Evolutionary conservation across 2,888 invertebrate species (phyloP), one percentile per base, ranked within the genome.

Genomic region (Tetramorium bicarinatum): DNA sequence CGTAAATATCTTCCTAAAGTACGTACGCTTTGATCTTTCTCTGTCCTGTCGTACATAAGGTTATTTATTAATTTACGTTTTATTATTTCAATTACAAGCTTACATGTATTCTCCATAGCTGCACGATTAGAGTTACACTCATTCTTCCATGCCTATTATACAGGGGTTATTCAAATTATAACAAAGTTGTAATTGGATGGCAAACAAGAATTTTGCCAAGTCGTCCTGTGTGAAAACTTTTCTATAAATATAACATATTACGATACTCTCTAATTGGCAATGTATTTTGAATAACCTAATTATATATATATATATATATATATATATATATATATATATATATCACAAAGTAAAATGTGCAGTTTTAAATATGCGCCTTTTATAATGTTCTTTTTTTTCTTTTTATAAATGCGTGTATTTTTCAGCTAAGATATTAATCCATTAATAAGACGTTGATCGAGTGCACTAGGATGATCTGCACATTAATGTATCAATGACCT

Each of bases 121-220:
- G 88, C 88, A 88, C 88, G 88, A 84, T 47, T 88, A 88, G 88
- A 84, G 21, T 80, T 79, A 71, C 81, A 69, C 69, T 34, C 83
- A 52, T n/a, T 72, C 54, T 54, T 56, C 62, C 64, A 74, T 66
- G 61, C 38, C 54, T 59, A 29, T 6, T 72, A n/a, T 82, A 74
- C 81, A 62, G 54, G 38, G 86, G 69, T 87, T 84, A 84, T 86
- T 88, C 79, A 82, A 82, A 80, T 38, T 69, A 18, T 47, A 79
- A 56, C 15, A 21, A 1, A 76, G 76, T 59, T 66, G 11, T 1
- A 15, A n/a, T 64, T 47, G 18, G 6, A 59, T 25, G 11, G 6
- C 18, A 59, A 29, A 41, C 11, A 59, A 47, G 6, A 61, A 41
- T 67, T 44, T 67, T 67, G 7, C 15, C 52, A 69, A 59, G 52